phyloP scores from a whole-genome alignment of 2,888 invertebrate species.

The Agonopterix heracliana region DNA sequence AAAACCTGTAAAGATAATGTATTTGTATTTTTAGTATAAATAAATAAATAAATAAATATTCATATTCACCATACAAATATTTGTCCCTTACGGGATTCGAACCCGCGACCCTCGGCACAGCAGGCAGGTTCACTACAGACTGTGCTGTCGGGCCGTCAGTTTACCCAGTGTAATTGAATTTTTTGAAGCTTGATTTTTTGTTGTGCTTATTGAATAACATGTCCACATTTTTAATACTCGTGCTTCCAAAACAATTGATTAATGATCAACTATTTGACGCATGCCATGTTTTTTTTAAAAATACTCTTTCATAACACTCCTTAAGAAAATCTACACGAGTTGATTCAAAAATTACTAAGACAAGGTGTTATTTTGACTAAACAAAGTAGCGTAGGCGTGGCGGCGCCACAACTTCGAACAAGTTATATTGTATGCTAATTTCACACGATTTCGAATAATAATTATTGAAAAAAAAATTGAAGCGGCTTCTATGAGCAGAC shows the following conservation, averaged over 20 bases:
- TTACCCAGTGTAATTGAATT: too few relatives aligned
- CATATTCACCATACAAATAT: too few relatives aligned
- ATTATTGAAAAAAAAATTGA: constrained; percentile 58
- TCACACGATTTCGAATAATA: constrained; percentile 53
- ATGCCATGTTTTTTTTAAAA: background rate
- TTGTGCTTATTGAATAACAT: too few relatives aligned
- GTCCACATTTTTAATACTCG: background rate
- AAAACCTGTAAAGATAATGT: too few relatives aligned
- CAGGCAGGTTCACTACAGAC: too few relatives aligned
- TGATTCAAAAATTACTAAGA: constrained; percentile 13
- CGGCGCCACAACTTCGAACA: constrained; percentile 47
- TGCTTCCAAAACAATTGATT: constrained; percentile 14
- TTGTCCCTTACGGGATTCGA: too few relatives aligned
- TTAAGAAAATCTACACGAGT: background rate
- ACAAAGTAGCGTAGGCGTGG: constrained; percentile 36
- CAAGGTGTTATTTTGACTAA: constrained; percentile 16
- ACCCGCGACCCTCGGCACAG: too few relatives aligned
- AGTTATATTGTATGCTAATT: constrained; percentile 71
- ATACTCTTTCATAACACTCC: background rate
- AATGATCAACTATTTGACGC: constrained; percentile 1
- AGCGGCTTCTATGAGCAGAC: constrained; percentile 46
- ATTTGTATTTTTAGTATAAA: too few relatives aligned
- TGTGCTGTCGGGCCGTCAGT: too few relatives aligned
- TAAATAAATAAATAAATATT: too few relatives aligned
- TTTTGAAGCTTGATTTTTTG: too few relatives aligned